Conservation (phyloP, 2,113 vertebrate genomes). For the Cavia porcellus region DNA sequence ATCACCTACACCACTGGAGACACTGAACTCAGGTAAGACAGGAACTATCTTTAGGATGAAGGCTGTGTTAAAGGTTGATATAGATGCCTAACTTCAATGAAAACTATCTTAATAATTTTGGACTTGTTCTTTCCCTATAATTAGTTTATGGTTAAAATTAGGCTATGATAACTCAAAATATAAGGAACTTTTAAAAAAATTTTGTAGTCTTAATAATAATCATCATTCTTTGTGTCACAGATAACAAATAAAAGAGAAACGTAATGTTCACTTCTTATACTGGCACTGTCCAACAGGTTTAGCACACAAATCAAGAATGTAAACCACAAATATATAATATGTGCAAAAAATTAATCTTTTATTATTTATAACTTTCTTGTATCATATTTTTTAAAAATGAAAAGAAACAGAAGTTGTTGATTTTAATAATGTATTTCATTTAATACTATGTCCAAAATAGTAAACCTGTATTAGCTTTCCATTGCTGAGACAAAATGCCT, state of each 20-base stretch:
- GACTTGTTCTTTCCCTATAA: neutral
- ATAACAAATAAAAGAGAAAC: neutral
- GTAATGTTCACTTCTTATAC: neutral
- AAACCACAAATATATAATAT: neutral
- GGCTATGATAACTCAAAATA: neutral
- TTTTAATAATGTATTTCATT: slow-evolving; percentile 11
- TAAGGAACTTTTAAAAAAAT: neutral
- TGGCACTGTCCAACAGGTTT: neutral
- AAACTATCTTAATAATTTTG: neutral
- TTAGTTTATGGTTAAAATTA: neutral
- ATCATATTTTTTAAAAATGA: neutral
- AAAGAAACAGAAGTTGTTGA: neutral
- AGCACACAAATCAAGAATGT: neutral
- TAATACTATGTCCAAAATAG: neutral
- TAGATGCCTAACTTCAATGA: neutral
- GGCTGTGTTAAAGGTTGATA: neutral
- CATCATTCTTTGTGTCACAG: neutral
- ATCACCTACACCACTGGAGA: neutral
- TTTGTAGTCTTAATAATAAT: neutral
- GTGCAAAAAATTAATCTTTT: neutral
- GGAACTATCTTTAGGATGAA: neutral
- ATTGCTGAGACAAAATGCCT: neutral
- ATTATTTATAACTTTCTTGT: neutral
- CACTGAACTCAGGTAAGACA: neutral
- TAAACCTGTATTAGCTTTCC: neutral